phyloP scores from a whole-genome alignment of 92 coral and sea anemone genomes.

The Parazoanthus swiftii region DNA sequence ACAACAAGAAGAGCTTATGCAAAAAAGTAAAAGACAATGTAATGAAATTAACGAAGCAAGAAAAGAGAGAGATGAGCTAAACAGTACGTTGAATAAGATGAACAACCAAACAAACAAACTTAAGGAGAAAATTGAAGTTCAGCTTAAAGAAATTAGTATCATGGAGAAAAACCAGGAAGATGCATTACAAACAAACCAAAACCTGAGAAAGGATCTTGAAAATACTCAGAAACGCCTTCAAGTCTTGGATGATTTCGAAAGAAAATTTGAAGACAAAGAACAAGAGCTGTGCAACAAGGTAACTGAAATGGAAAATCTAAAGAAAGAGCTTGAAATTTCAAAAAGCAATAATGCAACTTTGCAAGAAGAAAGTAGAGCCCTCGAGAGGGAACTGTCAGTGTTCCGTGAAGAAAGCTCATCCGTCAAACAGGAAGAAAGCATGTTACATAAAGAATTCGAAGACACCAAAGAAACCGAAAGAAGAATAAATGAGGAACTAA shows the following conservation, averaged over 20 bases:
- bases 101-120: conserved; percentile 29
- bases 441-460: conserved; percentile 60
- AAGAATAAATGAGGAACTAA: not conserved
- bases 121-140: conserved; percentile 28
- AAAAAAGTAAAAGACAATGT: conserved; percentile 40
- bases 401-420: conserved; percentile 36
- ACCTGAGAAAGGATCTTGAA: conserved; percentile 29
- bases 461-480: conserved; percentile 29
- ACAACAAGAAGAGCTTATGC: conserved; percentile 59
- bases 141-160: conserved; percentile 36
- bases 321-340: not conserved
- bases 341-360: not conserved
- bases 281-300: conserved; percentile 17
- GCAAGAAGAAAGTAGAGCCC: conserved; percentile 25
- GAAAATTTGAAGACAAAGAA: conserved; percentile 5
- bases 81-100: conserved; percentile 44
- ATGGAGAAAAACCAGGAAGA: conserved; percentile 47
- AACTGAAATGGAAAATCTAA: conserved; percentile 24
- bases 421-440: conserved; percentile 58
- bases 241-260: conserved; percentile 32
- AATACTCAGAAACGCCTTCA: conserved; percentile 24
- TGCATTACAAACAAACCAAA: conserved; percentile 39
- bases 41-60: conserved; percentile 62
- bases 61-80: conserved; percentile 55
- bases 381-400: not conserved